phyloP scores from a whole-genome alignment of 2,797 vertebrate genomes.

The Acanthornis magna region DNA sequence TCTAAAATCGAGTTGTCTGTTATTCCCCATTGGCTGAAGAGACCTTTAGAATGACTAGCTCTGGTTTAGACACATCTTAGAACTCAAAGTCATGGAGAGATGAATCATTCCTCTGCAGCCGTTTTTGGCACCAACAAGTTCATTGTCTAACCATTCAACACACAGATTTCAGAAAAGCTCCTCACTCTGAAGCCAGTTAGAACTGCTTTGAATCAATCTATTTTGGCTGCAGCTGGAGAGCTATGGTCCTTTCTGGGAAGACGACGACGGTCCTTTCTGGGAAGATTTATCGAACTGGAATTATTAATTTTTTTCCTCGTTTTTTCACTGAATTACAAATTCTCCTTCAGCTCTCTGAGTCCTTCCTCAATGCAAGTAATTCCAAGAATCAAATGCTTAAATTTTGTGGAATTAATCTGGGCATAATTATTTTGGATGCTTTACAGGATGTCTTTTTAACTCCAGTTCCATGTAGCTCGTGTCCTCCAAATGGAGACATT shows the following conservation, averaged over 20 bases:
- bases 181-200: background rate
- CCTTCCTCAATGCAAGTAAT: background rate
- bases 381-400: background rate
- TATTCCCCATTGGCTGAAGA: background rate
- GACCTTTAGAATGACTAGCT: background rate
- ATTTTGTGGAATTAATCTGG: background rate
- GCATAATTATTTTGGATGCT: background rate
- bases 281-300: background rate
- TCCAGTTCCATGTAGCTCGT: background rate
- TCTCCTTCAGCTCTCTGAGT: background rate
- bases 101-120: background rate
- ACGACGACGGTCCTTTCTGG: background rate
- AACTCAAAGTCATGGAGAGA: background rate
- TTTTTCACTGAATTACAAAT: background rate
- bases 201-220: background rate
- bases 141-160: background rate
- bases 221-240: background rate
- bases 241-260: background rate
- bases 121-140: background rate
- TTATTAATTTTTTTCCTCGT: background rate
- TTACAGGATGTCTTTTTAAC: background rate
- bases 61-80: background rate
- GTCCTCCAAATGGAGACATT: background rate
- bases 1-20: background rate
- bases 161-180: background rate